Evolutionary conservation across 2,113 vertebrate genomes (phyloP).

Genomic region (Rhinichthys klamathensis): DNA sequence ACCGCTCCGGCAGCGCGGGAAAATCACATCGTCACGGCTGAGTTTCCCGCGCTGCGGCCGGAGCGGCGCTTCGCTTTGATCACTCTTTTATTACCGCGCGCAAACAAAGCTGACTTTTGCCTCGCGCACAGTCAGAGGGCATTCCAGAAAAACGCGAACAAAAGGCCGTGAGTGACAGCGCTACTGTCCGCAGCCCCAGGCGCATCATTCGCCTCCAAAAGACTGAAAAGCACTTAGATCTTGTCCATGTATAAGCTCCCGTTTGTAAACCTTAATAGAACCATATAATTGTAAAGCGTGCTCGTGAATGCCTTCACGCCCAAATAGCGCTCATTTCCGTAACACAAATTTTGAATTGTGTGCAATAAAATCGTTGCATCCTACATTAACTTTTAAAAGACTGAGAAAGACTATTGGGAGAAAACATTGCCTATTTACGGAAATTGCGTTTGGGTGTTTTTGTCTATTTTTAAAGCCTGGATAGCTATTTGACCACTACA

Average conservation of each 20-base stretch:
- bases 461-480: background rate
- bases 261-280: conserved; percentile 59
- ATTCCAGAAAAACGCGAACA: conserved; percentile 69
- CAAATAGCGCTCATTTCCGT: conserved; percentile 58
- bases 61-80: conserved; percentile 82
- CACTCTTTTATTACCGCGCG: conserved; percentile 76
- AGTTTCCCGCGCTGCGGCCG: conserved; percentile 69
- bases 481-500: background rate
- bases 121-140: conserved; percentile 73
- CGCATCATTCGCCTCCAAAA: conserved; percentile 39
- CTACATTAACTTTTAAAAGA: conserved; percentile 50
- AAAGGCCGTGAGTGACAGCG: conserved; percentile 76
- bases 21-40: conserved; percentile 62
- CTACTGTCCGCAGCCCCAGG: conserved; percentile 58
- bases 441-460: background rate
- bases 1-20: conserved; percentile 18
- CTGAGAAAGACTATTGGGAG: too few species aligned
- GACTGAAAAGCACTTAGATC: conserved; percentile 50
- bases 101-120: conserved; percentile 83
- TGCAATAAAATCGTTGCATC: conserved; percentile 43
- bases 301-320: conserved; percentile 51
- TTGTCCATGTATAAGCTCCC: conserved; percentile 48
- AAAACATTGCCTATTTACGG: background rate
- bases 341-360: conserved; percentile 41
- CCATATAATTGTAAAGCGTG: conserved; percentile 61